Conservation (phyloP, 2,888 invertebrate genomes). For the Papilio gigon region DNA sequence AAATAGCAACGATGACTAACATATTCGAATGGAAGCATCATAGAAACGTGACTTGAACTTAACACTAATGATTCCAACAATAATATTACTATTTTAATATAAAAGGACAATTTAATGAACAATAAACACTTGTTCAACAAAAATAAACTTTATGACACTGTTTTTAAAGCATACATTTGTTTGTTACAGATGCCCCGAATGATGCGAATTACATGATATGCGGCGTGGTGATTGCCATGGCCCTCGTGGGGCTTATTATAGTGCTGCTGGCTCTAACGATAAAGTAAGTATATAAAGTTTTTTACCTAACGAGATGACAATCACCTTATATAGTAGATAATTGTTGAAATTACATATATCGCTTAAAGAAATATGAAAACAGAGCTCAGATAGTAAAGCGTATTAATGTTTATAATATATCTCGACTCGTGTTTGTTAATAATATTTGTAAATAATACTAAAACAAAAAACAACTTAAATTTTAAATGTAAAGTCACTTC, state of each 20-base stretch:
- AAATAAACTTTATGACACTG: background rate
- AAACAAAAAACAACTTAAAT: background rate
- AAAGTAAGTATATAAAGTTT: conserved; percentile 81
- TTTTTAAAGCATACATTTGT: conserved; percentile 48
- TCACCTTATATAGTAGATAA: background rate
- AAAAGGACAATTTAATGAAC: background rate
- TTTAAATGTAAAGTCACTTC: background rate
- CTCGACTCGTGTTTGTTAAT: no score
- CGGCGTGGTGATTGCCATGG: conserved; percentile 92
- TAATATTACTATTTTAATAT: conserved; percentile 1
- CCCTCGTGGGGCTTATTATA: conserved; percentile 90
- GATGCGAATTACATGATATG: conserved; percentile 93
- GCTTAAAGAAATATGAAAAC: background rate
- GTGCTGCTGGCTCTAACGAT: conserved; percentile 91
- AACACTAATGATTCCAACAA: background rate
- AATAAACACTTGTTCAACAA: background rate
- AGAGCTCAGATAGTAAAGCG: conserved; percentile 5
- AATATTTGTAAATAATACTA: background rate
- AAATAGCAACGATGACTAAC: background rate
- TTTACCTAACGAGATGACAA: background rate
- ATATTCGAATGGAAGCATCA: background rate
- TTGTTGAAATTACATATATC: background rate
- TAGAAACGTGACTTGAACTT: background rate
- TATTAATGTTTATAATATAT: background rate
- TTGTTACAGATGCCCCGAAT: conserved; percentile 90